Percentiles rank a stretch among this genome's conserved stretches.
phyloP scores from a whole-genome alignment of 2,888 invertebrate species.

The Drosophila eohydei region DNA sequence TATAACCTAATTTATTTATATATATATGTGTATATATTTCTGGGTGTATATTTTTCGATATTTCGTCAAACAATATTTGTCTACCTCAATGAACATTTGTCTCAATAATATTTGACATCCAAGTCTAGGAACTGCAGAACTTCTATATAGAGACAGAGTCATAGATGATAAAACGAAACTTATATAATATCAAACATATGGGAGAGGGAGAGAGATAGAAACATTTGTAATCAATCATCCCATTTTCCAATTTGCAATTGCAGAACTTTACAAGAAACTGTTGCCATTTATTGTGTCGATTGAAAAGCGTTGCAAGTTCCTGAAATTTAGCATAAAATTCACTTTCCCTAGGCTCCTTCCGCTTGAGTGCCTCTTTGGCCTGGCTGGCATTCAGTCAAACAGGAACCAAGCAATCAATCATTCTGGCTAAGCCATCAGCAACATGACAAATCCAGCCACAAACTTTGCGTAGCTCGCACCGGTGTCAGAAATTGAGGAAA shows the following conservation, averaged over 20 bases:
- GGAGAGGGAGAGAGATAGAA: background rate
- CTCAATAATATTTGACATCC: background rate
- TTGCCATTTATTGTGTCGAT: slow-evolving; percentile 30
- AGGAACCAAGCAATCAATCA: slow-evolving; percentile 79
- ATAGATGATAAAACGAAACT: background rate
- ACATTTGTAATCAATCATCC: slow-evolving; percentile 42
- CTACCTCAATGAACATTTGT: background rate
- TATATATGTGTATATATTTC: background rate
- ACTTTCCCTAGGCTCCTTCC: slow-evolving; percentile 4
- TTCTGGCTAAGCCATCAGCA: slow-evolving; percentile 67
- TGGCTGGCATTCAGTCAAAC: slow-evolving; percentile 33
- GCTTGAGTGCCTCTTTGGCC: slow-evolving; percentile 1
- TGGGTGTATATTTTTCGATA: background rate
- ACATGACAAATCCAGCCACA: slow-evolving; percentile 74
- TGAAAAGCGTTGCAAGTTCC: slow-evolving; percentile 26
- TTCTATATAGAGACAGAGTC: no score
- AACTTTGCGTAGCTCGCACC: slow-evolving; percentile 62
- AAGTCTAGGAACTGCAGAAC: background rate
- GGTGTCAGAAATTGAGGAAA: slow-evolving; percentile 18
- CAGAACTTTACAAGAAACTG: slow-evolving; percentile 3
- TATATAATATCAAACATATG: no score
- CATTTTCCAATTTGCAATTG: slow-evolving; percentile 18
- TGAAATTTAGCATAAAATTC: slow-evolving; percentile 14
- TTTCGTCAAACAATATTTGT: background rate
- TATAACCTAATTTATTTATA: background rate